Base-by-base conservation (phyloP, 2,888 invertebrate genomes). In the Drosophila imparisetae region DNA sequence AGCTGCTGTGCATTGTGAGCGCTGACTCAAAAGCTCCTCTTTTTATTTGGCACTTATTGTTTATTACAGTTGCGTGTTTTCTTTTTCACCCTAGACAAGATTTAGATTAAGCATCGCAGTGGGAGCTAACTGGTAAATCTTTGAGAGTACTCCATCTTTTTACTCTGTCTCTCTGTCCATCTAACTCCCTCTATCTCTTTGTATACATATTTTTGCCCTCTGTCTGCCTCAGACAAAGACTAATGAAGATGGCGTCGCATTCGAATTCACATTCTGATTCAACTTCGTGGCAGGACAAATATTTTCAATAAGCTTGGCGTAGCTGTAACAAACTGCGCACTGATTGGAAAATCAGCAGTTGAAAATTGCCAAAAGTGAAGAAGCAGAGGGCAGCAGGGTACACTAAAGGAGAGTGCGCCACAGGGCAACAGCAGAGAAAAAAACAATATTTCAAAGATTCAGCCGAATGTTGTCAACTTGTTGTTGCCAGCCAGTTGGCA, bases 331-430 rank as follows among this genome's bases (percentile, higher is more conserved):
- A 84, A 86, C 84, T 85, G 85, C 75, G 84, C 85, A 81, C 84
- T 85, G 85, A 85, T 85, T 85, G 86, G 83, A 82, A 86, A 81
- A 85, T 85, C 85, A 84, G 82, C 77, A 86, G 80, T 76, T 75
- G 87, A 72, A 83, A 82, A 81, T 80, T 83, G 81, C 73, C 78
- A 70, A 72, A 72, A 70, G 66, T 58, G n/a, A 10, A 21, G 32
- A 32, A 18, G 69, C 27, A 45, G 57, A 36, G 34, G 34, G 24
- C 48, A 36, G 49, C 10, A 29, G 21, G 11, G 5, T 18, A 38
- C 24, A 13, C 27, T 2, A 29, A 40, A 42, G 34, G 30, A 24
- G 50, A 10, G 2, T 2, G 34, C n/a, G 38, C 54, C 48, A 52
- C 34, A 27, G 30, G 57, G 30, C 21, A 30, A 42, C 6, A 36